Base-by-base conservation (phyloP, 2,113 vertebrate genomes). In the Calypte anna region DNA sequence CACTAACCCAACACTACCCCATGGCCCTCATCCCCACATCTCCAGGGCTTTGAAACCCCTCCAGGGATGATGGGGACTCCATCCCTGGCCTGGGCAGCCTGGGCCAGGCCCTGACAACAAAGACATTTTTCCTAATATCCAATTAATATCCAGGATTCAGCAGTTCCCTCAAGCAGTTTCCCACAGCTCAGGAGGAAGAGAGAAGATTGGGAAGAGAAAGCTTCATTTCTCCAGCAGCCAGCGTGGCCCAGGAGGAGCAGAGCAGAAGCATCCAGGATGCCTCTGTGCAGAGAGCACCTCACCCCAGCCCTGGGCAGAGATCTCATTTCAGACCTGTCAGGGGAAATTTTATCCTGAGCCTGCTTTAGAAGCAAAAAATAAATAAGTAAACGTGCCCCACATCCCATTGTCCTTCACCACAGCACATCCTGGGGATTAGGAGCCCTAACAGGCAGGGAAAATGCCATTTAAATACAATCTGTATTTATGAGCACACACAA, bases 261-360 rank as follows among this genome's bases (percentile, higher is more conserved):
- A 43, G 86, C 36, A 66, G 68, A 51, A 82, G 30, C 0, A 2
- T 30, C 75, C 36, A 0, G 59, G 86, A 48, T 61, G 73, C 72
- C 78, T 88, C 57, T 2, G 1, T 5, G 63, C 80, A 44, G 36
- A 59, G 51, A 84, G 69, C 77, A 33, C 36, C 75, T 66, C 93
- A 59, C 63, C 54, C 50, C 77, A 27, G 43, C 43, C 5, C 79
- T 61, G 46, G 5, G 40, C 85, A 13, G 76, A 82, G 92, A 88
- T 95, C 95, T 86, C 90, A 83, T 96, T 96, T 95, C 94, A 96
- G 76, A 96, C 78, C 82, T 33, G 64, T 68, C 88, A 78, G 14
- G 68, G 61, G 91, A 94, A 96, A 96, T 91, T 69, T 80, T 86
- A 94, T 91, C 94, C 93, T 57, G 61, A 12, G 14, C 85, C 64